A percentile compares a stretch with the other conserved stretches of the same genome.
Evolutionary conservation across 2,888 invertebrate species (phyloP).

Genomic region (Sarcophaga caerulescens): DNA sequence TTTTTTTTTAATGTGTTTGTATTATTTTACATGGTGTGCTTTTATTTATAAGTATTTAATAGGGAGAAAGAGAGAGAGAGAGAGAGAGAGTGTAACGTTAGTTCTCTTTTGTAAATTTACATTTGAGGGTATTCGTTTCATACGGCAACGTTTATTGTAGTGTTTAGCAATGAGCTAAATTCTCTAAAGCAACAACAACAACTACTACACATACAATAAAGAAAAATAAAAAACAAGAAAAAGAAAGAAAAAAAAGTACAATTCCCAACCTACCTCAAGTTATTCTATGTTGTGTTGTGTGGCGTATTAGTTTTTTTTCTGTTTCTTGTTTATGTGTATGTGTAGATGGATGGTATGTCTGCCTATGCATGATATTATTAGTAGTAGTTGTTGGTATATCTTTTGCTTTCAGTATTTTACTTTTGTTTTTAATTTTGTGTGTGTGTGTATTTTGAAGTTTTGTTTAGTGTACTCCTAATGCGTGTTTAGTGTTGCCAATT

Average conservation of each 20-base stretch:
- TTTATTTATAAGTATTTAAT: conserved; percentile 17
- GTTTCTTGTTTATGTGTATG: conserved; percentile 20
- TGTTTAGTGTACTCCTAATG: not conserved
- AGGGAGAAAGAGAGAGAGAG: not conserved
- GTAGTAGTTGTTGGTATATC: not conserved
- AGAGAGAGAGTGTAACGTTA: conserved; percentile 6
- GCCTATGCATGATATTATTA: conserved; percentile 38
- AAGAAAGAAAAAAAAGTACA: conserved; percentile 62
- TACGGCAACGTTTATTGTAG: not conserved
- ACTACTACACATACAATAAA: too few species aligned
- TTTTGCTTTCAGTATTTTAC: not conserved
- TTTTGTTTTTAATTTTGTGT: not conserved
- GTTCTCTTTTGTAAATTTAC: conserved; percentile 64
- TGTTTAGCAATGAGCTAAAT: conserved; percentile 55
- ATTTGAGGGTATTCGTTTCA: conserved; percentile 7
- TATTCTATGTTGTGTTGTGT: conserved; percentile 77
- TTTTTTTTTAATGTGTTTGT: conserved; percentile 2
- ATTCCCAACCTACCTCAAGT: conserved; percentile 80
- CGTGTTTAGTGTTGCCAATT: too few species aligned
- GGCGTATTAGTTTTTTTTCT: conserved; percentile 66
- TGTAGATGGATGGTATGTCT: not conserved
- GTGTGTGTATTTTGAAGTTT: not conserved
- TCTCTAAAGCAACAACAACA: conserved; percentile 25
- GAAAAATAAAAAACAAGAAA: conserved; percentile 19
- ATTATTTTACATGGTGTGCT: conserved; percentile 29